Conservation (phyloP, 2,797 vertebrate genomes). For the Monodelphis domestica region DNA sequence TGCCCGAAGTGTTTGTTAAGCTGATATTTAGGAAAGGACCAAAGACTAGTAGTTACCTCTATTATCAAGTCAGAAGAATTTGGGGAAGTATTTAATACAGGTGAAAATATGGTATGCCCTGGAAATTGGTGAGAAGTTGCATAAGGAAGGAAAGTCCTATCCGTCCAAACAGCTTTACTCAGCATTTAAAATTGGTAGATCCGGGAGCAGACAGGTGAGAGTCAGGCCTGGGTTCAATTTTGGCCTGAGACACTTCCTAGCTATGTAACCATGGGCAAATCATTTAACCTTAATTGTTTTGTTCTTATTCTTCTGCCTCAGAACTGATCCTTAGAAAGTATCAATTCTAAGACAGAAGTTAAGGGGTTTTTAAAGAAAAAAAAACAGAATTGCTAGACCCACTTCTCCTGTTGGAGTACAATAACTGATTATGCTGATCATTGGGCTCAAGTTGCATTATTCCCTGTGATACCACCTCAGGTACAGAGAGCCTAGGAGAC, state of each 20-base stretch:
- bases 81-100: slow-evolving; percentile 43
- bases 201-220: too few relatives aligned
- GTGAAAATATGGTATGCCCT: slow-evolving; percentile 26
- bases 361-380: too few relatives aligned
- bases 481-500: not conserved
- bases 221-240: too few relatives aligned
- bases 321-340: too few relatives aligned
- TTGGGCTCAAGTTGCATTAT: slow-evolving; percentile 13
- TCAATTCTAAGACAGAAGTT: too few relatives aligned
- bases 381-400: slow-evolving; percentile 42
- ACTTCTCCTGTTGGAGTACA: slow-evolving; percentile 40
- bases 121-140: slow-evolving; percentile 10
- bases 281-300: too few relatives aligned
- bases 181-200: too few relatives aligned
- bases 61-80: slow-evolving; percentile 3
- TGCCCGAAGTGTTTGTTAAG: slow-evolving; percentile 27
- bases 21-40: slow-evolving; percentile 35
- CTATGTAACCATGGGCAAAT: too few relatives aligned
- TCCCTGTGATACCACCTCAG: not conserved
- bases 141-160: slow-evolving; percentile 19
- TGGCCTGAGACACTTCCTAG: too few relatives aligned
- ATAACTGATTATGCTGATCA: not conserved
- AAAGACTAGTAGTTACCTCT: slow-evolving; percentile 12
- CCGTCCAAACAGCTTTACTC: not conserved
- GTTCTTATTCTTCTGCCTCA: too few relatives aligned